A percentile compares a stretch with the other conserved stretches of the same genome.
These are phyloP conservation scores for Cryptomyrus ogoouensis DNA, from an alignment of 2,113 vertebrate genomes.

Conservation along the genomic window DNA sequence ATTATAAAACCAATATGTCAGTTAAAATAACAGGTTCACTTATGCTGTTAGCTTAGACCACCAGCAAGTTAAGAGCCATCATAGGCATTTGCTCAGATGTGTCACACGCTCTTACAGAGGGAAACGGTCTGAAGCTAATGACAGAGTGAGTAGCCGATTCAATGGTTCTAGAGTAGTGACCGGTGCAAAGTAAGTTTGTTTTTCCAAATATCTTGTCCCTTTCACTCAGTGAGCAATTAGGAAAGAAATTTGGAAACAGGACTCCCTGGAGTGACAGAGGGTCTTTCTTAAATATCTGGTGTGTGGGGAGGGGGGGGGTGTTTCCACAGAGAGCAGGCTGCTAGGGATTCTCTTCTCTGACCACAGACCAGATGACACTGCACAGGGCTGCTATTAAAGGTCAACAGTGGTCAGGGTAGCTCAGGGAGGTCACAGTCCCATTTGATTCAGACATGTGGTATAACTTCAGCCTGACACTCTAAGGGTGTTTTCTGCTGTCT, in stretches of 20 bases:
- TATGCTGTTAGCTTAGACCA: not conserved
- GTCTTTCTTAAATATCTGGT: not conserved
- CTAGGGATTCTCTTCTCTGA: not conserved
- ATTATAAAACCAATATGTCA: not conserved
- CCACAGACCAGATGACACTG: constrained; percentile 44
- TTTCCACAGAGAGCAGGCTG: not conserved
- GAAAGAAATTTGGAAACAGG: not conserved
- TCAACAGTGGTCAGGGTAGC: constrained; percentile 43
- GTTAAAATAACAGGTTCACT: not conserved
- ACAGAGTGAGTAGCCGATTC: not conserved
- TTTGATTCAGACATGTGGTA: constrained; percentile 40
- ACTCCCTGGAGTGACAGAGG: not conserved
- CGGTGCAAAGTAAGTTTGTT: not conserved
- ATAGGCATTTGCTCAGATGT: not conserved
- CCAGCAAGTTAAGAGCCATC: not conserved
- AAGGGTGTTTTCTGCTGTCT: not conserved
- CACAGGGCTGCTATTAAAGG: constrained; percentile 44
- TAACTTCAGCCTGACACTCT: constrained; percentile 24
- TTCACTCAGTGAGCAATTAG: not conserved
- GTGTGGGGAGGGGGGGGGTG: not conserved
- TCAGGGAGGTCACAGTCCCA: constrained; percentile 48
- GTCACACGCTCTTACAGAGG: not conserved
- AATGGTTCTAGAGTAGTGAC: not conserved
- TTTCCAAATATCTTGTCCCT: not conserved
- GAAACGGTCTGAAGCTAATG: not conserved